Percentiles rank a stretch among this genome's conserved stretches.
These are phyloP conservation scores for Cephus rjabovi DNA, from an alignment of 2,888 invertebrate genomes.

Conservation along the genomic window DNA sequence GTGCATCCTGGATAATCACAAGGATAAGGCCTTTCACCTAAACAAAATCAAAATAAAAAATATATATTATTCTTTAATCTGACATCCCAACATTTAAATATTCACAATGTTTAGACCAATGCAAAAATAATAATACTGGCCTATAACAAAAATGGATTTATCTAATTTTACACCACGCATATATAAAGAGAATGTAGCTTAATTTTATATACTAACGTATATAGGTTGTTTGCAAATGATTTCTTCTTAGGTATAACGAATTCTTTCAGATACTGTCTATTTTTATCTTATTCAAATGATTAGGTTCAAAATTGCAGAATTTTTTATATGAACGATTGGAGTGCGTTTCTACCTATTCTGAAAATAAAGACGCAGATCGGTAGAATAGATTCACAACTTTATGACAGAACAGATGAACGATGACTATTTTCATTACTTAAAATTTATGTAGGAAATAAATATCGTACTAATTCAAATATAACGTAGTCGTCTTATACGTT, in stretches of 20 bases:
- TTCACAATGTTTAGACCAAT: neutral
- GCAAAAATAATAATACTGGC: neutral
- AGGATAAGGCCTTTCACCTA: slow-evolving; percentile 79
- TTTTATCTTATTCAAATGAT: neutral
- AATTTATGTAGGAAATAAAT: neutral
- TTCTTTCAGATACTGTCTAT: neutral
- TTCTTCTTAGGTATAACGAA: neutral
- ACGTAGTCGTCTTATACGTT: neutral
- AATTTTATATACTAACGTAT: neutral
- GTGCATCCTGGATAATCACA: slow-evolving; percentile 81
- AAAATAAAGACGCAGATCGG: neutral
- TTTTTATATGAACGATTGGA: neutral
- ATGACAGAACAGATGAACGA: neutral
- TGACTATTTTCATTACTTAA: neutral
- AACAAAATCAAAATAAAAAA: neutral
- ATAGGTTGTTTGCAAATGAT: neutral
- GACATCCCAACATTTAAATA: slow-evolving; percentile 11
- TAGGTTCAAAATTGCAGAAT: too few relatives aligned
- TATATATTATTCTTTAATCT: slow-evolving; percentile 10
- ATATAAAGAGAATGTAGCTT: neutral
- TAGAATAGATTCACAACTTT: neutral
- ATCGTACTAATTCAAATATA: neutral
- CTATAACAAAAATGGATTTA: neutral
- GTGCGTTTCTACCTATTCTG: neutral
- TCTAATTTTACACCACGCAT: neutral